Percentiles rank a stretch among this genome's conserved stretches.
These are phyloP conservation scores for Perizoma flavofasciatum DNA, from an alignment of 2,888 invertebrate genomes.

Conservation along the genomic window DNA sequence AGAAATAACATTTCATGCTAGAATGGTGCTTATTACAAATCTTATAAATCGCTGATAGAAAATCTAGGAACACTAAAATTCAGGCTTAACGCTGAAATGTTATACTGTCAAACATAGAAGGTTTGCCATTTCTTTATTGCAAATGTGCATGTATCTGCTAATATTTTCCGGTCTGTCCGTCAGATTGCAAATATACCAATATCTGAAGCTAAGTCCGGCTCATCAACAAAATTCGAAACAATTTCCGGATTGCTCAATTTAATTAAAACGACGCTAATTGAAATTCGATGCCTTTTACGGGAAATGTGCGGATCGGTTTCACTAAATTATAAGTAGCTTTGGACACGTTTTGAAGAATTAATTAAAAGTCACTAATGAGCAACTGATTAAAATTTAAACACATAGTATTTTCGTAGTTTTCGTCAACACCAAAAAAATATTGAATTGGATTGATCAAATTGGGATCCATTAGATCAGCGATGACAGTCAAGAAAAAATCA, in stretches of 20 bases:
- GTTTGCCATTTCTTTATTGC: background rate
- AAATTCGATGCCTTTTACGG: conserved; percentile 26
- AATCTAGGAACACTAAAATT: too few species aligned
- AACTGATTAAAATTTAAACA: background rate
- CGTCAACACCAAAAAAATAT: too few species aligned
- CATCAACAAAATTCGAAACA: conserved; percentile 11
- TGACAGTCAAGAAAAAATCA: too few species aligned
- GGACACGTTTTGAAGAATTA: background rate
- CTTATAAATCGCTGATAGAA: too few species aligned
- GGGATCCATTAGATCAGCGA: too few species aligned
- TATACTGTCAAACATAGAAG: too few species aligned
- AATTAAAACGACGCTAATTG: conserved; percentile 28
- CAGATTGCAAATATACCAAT: background rate
- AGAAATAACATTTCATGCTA: too few species aligned
- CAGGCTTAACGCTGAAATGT: too few species aligned
- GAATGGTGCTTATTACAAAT: too few species aligned
- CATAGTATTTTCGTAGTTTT: too few species aligned
- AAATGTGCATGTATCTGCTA: background rate
- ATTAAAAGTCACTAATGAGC: conserved; percentile 1
- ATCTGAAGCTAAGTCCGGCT: conserved; percentile 2
- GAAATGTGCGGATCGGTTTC: conserved; percentile 16
- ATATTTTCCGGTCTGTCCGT: background rate
- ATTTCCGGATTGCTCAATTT: conserved; percentile 13
- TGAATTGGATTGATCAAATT: too few species aligned
- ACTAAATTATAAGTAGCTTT: background rate